phyloP scores from a whole-genome alignment of 2,113 vertebrate species.

The Salminus brasiliensis region DNA sequence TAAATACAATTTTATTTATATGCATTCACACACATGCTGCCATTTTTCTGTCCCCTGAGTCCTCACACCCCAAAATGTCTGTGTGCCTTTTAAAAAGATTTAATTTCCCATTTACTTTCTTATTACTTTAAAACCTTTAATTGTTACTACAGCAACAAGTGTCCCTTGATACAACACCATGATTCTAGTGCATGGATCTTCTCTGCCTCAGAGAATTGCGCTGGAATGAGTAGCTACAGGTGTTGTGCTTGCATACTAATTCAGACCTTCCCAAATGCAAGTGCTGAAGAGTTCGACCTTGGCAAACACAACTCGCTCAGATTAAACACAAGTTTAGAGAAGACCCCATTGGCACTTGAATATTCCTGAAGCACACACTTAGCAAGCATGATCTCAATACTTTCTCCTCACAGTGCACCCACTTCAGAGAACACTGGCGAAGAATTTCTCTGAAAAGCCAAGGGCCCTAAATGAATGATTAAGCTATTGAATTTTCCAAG shows the following conservation, averaged over 20 bases:
- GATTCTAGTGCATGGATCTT: neutral
- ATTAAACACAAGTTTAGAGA: slow-evolving; percentile 65
- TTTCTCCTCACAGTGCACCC: slow-evolving; percentile 34
- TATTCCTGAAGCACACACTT: slow-evolving; percentile 56
- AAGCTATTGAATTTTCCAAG: slow-evolving; percentile 11
- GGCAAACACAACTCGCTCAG: slow-evolving; percentile 48
- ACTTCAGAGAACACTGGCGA: neutral
- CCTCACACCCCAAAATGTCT: no score
- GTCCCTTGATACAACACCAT: neutral
- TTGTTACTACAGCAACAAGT: neutral
- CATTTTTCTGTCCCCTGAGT: no score
- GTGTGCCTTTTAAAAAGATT: no score
- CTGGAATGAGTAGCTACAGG: neutral
- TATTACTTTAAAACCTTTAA: neutral
- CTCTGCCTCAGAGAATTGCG: neutral
- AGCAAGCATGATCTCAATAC: slow-evolving; percentile 66
- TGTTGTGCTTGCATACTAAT: slow-evolving; percentile 41
- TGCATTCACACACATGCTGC: no score
- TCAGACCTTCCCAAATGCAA: neutral
- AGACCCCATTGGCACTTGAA: slow-evolving; percentile 53
- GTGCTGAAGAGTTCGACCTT: neutral
- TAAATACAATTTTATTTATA: no score
- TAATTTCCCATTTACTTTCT: no score
- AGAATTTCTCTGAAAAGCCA: neutral
- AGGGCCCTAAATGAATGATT: neutral